phyloP scores from a whole-genome alignment of 2,888 invertebrate genomes.

The Leucania comma region DNA sequence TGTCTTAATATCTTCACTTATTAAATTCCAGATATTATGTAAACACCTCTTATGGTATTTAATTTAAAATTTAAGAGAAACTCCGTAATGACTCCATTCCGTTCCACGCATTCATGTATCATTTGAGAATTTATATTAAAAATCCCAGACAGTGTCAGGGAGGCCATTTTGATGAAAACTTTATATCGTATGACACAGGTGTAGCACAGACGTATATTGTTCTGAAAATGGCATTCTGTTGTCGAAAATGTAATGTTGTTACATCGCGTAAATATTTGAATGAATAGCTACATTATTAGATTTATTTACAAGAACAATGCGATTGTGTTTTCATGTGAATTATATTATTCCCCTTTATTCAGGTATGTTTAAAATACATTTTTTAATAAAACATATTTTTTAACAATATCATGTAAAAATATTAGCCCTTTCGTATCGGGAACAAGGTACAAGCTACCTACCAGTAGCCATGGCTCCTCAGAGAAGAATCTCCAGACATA shows the following conservation, averaged over 20 bases:
- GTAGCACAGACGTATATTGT: conserved; percentile 6
- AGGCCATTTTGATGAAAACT: conserved; percentile 38
- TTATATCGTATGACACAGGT: conserved; percentile 31
- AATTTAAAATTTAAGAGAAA: conserved; percentile 48
- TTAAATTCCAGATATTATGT: conserved; percentile 41
- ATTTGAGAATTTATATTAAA: conserved; percentile 61
- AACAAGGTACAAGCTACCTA: too few species aligned
- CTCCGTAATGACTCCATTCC: conserved; percentile 43
- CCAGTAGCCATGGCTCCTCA: too few species aligned
- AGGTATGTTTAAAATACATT: too few species aligned
- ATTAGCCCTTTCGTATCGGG: too few species aligned
- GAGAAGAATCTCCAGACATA: too few species aligned
- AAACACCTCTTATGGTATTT: conserved; percentile 43
- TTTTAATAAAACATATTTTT: too few species aligned
- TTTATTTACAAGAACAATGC: background rate
- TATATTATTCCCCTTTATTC: too few species aligned
- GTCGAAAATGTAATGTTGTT: conserved; percentile 4
- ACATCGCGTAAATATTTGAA: conserved; percentile 14
- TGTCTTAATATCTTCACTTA: conserved; percentile 20
- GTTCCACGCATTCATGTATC: conserved; percentile 31
- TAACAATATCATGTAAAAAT: too few species aligned
- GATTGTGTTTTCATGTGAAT: background rate
- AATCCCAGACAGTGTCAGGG: conserved; percentile 47
- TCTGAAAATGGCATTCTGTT: conserved; percentile 1
- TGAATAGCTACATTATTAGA: conserved; percentile 5